Percentiles rank a stretch among this genome's conserved stretches.
phyloP scores from a whole-genome alignment of 1,140 invertebrate species.

The Drosophila kikkawai region DNA sequence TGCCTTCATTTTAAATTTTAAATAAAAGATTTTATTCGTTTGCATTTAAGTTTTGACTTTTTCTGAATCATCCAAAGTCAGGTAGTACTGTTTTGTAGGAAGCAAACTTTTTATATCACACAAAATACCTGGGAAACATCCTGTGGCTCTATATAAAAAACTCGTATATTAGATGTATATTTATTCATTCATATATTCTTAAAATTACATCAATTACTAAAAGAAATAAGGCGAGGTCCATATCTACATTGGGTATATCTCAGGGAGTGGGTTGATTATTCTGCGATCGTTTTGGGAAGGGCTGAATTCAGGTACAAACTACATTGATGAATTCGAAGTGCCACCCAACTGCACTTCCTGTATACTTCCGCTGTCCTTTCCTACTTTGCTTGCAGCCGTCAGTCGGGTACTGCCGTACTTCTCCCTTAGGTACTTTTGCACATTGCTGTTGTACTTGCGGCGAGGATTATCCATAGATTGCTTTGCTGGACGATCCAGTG shows the following conservation, averaged over 20 bases:
- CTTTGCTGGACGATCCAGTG: not conserved
- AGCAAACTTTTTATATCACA: no score
- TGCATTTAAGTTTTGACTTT: not conserved
- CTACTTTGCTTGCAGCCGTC: not conserved
- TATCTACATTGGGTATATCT: not conserved
- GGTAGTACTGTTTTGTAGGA: no score
- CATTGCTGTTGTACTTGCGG: constrained; percentile 63
- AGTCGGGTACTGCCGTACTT: constrained; percentile 54
- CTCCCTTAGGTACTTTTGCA: constrained; percentile 61
- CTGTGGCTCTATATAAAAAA: not conserved
- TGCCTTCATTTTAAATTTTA: constrained; percentile 17
- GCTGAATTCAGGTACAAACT: constrained; percentile 4
- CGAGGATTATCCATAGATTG: constrained; percentile 38
- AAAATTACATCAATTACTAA: constrained; percentile 17
- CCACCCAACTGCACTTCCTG: not conserved
- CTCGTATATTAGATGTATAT: not conserved
- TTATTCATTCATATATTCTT: constrained; percentile 8
- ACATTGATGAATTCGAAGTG: not conserved
- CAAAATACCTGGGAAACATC: not conserved
- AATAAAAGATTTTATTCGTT: constrained; percentile 36
- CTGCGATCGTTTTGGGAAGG: not conserved
- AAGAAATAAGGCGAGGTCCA: constrained; percentile 34
- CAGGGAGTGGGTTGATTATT: constrained; percentile 1
- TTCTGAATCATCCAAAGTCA: no score
- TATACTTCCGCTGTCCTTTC: not conserved